Conservation (phyloP, 2,797 vertebrate species). For the Hypotaenidia okinawae region DNA sequence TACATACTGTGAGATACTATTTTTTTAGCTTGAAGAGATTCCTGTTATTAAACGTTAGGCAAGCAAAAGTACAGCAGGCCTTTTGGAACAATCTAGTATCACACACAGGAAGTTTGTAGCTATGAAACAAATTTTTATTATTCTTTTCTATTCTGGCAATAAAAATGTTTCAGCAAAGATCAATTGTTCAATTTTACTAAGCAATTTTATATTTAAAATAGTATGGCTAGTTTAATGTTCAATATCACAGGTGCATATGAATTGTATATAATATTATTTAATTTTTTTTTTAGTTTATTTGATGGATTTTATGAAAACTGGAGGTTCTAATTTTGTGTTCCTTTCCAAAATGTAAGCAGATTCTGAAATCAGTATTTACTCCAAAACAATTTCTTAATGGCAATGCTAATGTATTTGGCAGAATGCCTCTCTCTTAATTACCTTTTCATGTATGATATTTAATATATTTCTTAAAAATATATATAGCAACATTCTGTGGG, state of each 20-base stretch:
- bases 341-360: background rate
- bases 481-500: background rate
- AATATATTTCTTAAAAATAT: background rate
- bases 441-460: background rate
- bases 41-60: background rate
- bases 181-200: background rate
- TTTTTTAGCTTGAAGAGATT: background rate
- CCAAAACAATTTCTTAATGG: background rate
- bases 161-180: background rate
- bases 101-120: background rate
- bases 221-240: background rate
- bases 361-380: background rate
- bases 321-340: background rate
- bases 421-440: background rate
- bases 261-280: background rate
- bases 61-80: background rate
- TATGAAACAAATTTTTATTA: background rate
- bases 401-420: background rate
- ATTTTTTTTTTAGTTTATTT: background rate
- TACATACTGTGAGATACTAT: background rate
- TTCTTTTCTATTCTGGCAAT: background rate
- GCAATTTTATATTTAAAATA: background rate
- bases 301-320: background rate
- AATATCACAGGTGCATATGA: background rate
- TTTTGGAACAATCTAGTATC: background rate